These are phyloP conservation scores for Tetrao urogallus DNA, from an alignment of 2,113 vertebrate species.

Conservation along the genomic window DNA sequence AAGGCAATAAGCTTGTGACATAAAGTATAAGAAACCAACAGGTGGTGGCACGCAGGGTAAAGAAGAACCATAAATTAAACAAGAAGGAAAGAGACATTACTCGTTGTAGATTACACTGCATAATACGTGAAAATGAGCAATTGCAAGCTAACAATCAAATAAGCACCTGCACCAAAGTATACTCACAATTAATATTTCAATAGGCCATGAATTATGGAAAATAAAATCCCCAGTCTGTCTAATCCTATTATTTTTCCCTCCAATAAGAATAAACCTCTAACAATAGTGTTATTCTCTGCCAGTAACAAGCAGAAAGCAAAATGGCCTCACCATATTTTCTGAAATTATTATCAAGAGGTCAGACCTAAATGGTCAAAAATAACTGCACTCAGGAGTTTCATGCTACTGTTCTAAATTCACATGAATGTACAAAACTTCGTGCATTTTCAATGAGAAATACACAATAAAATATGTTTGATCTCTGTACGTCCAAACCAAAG, in stretches of 20 bases:
- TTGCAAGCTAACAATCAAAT: slow-evolving; percentile 4
- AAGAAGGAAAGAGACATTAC: neutral
- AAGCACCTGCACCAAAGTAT: neutral
- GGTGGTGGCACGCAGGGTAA: neutral
- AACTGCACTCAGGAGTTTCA: neutral
- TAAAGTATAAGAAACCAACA: neutral
- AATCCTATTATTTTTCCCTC: neutral
- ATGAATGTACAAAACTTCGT: neutral
- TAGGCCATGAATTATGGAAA: neutral
- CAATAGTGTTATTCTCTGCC: neutral
- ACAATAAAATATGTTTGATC: neutral
- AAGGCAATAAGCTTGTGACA: neutral
- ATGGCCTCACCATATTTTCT: neutral
- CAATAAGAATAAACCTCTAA: neutral
- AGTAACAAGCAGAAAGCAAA: neutral
- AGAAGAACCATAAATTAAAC: slow-evolving; percentile 7
- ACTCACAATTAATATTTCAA: neutral
- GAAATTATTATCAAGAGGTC: neutral
- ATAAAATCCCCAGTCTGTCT: neutral
- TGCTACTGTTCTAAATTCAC: neutral
- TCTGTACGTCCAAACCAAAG: neutral
- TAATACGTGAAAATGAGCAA: neutral
- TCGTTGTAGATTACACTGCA: neutral
- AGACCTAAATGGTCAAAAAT: neutral
- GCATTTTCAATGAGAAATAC: neutral